phyloP scores from a whole-genome alignment of 2,797 vertebrate genomes.

The Malacoraja senta region DNA sequence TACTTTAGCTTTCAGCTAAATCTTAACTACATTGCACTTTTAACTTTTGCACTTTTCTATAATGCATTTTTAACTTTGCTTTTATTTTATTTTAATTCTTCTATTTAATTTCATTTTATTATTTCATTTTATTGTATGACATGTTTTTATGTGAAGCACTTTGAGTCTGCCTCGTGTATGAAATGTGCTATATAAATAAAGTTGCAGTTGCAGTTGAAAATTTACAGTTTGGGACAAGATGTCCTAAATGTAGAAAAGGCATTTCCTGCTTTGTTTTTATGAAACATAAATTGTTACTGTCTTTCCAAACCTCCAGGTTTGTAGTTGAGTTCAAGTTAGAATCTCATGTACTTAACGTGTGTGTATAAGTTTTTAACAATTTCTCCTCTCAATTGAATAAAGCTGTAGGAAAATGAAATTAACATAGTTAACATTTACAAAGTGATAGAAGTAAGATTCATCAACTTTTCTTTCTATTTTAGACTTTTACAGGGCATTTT shows the following conservation, averaged over 20 bases:
- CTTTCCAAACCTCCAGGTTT: neutral
- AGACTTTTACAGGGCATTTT: constrained; percentile 96
- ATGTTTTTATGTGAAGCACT: too few species aligned
- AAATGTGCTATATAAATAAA: too few species aligned
- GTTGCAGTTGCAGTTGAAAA: too few species aligned
- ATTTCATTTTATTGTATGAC: too few species aligned
- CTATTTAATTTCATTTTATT: too few species aligned
- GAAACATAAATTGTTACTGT: neutral
- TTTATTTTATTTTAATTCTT: too few species aligned
- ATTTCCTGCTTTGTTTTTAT: neutral
- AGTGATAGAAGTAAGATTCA: neutral
- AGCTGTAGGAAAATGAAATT: neutral
- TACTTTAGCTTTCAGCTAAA: too few species aligned
- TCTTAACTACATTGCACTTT: too few species aligned
- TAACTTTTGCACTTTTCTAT: too few species aligned
- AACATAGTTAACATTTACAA: neutral
- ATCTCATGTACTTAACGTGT: neutral
- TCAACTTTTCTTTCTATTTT: constrained; percentile 40
- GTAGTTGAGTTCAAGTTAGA: neutral
- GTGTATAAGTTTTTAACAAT: neutral
- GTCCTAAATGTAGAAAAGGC: neutral
- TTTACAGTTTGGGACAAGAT: neutral
- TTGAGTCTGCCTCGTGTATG: too few species aligned
- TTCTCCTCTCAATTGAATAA: neutral
- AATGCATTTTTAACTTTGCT: too few species aligned